Evolutionary conservation across 1,140 invertebrate genomes (phyloP).

Genomic region (Hycleus cichorii): DNA sequence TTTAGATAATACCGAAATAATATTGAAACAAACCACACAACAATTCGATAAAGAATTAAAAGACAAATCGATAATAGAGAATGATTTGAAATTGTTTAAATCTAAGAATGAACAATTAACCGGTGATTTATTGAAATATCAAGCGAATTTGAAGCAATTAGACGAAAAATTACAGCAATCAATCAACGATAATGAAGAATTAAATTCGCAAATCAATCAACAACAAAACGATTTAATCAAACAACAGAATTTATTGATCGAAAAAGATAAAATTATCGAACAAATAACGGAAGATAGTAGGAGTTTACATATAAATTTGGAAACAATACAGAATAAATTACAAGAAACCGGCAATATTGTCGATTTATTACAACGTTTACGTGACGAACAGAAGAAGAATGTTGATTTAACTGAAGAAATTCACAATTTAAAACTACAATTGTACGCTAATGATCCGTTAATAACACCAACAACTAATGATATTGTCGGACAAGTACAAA

Average conservation of each 20-base stretch:
- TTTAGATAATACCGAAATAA: slow-evolving; percentile 45
- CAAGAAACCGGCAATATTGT: slow-evolving; percentile 43
- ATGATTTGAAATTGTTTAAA: slow-evolving; percentile 4
- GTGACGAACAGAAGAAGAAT: slow-evolving; percentile 38
- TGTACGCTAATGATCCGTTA: slow-evolving; percentile 33
- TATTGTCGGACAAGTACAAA: slow-evolving; percentile 48
- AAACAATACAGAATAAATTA: slow-evolving; percentile 47
- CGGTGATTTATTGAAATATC: slow-evolving; percentile 34
- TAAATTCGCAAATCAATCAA: background rate
- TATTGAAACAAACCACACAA: slow-evolving; percentile 46
- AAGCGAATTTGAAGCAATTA: slow-evolving; percentile 36
- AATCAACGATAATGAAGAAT: slow-evolving; percentile 24
- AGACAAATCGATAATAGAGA: slow-evolving; percentile 39
- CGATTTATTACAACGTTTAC: slow-evolving; percentile 38
- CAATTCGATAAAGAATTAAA: slow-evolving; percentile 34
- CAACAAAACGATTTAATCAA: background rate
- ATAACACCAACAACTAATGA: slow-evolving; percentile 20
- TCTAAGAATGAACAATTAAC: slow-evolving; percentile 9
- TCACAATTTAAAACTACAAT: slow-evolving; percentile 30
- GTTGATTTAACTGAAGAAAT: slow-evolving; percentile 40
- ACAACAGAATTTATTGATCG: slow-evolving; percentile 50
- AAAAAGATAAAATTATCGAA: slow-evolving; percentile 47
- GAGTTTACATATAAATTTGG: slow-evolving; percentile 43
- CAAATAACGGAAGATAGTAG: slow-evolving; percentile 49
- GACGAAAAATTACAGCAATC: slow-evolving; percentile 39